These are phyloP conservation scores for Alligator mississippiensis DNA, from an alignment of 2,113 vertebrate species.

Conservation along the genomic window DNA sequence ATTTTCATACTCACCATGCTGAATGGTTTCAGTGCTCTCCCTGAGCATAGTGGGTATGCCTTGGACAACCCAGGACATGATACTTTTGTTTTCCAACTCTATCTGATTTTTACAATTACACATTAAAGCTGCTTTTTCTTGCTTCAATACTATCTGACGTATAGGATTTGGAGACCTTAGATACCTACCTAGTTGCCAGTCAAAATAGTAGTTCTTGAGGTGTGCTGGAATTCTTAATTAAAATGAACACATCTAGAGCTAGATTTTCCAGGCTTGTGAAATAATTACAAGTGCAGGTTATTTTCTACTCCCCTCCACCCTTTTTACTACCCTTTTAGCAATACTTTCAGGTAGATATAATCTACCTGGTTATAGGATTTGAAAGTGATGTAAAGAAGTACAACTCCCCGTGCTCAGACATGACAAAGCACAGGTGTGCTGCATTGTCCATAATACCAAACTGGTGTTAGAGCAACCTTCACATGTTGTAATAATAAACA, in stretches of 20 bases:
- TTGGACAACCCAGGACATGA: neutral
- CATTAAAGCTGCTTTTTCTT: neutral
- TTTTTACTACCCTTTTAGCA: neutral
- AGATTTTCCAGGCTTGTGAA: neutral
- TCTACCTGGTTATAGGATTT: neutral
- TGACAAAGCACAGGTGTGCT: neutral
- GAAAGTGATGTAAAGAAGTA: neutral
- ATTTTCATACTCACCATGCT: neutral
- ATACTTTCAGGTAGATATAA: neutral
- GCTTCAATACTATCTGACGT: neutral
- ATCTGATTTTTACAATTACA: neutral
- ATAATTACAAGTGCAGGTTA: neutral
- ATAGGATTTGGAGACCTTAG: fast-evolving
- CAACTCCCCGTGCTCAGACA: neutral
- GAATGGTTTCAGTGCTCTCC: neutral
- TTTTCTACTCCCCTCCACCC: neutral
- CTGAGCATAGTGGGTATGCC: neutral
- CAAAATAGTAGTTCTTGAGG: neutral
- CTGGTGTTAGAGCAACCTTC: conserved; percentile 55
- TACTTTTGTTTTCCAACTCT: neutral
- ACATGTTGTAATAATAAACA: conserved; percentile 48
- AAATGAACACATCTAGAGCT: neutral
- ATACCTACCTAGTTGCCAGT: neutral
- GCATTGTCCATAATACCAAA: conserved; percentile 26
- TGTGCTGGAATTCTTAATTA: neutral